Conservation (phyloP, 2,797 vertebrate genomes). For the Eurystomus glaucurus region DNA sequence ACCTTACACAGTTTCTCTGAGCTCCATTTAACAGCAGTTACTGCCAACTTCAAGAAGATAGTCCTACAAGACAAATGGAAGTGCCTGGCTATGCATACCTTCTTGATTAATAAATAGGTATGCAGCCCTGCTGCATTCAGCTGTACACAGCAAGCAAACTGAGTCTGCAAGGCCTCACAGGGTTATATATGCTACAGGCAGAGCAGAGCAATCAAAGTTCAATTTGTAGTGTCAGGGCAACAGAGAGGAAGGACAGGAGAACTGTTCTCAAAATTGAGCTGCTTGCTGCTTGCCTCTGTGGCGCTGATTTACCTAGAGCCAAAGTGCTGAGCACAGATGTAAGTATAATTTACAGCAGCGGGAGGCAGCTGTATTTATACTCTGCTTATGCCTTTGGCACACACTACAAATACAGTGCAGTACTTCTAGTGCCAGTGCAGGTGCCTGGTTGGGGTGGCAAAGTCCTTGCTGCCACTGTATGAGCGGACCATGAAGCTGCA, state of each 20-base stretch:
- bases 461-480: neutral
- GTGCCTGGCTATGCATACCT: neutral
- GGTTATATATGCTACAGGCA: accelerated
- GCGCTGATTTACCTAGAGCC: neutral
- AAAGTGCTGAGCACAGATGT: neutral
- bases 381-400: neutral
- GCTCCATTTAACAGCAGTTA: neutral
- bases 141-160: neutral
- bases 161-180: neutral
- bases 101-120: neutral
- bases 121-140: neutral
- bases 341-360: neutral
- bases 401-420: accelerated
- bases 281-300: neutral
- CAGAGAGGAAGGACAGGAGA: neutral
- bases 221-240: neutral
- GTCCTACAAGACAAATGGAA: neutral
- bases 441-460: neutral
- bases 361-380: neutral
- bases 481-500: neutral
- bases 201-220: neutral
- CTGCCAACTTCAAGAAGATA: neutral
- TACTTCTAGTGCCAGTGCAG: neutral
- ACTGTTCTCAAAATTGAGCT: neutral
- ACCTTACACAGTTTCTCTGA: neutral